A percentile compares a stretch with the other conserved stretches of the same genome.
Conservation (phyloP, 2,888 invertebrate species). For the Diaprepes abbreviatus region DNA sequence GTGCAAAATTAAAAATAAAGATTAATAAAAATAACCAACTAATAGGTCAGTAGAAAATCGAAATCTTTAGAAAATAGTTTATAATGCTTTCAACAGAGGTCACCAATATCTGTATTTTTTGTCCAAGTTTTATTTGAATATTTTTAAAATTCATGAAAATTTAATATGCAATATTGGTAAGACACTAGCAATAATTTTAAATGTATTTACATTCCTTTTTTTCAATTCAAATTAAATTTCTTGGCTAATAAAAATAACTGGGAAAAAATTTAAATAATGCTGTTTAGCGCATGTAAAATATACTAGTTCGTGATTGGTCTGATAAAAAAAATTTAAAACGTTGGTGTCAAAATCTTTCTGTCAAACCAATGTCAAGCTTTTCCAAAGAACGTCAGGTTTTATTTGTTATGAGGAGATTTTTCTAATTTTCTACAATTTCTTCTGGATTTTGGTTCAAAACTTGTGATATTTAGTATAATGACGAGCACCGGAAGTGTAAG, state of each 20-base stretch:
- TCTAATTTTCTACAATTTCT: slow-evolving; percentile 48
- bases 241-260: too few relatives aligned
- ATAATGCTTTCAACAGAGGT: neutral
- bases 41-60: neutral
- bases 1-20: too few relatives aligned
- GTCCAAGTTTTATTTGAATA: too few relatives aligned
- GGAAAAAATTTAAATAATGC: too few relatives aligned
- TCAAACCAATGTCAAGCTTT: slow-evolving; percentile 33
- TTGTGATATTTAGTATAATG: slow-evolving; percentile 45
- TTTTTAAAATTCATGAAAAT: too few relatives aligned
- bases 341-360: slow-evolving; percentile 49
- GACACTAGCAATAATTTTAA: too few relatives aligned
- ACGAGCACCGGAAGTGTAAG: slow-evolving; percentile 56
- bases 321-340: slow-evolving; percentile 57
- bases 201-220: too few relatives aligned
- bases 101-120: too few relatives aligned
- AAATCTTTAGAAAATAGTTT: neutral
- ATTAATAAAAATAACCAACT: too few relatives aligned
- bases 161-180: too few relatives aligned
- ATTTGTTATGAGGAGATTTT: slow-evolving; percentile 56
- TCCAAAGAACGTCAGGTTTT: slow-evolving; percentile 53
- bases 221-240: too few relatives aligned
- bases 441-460: slow-evolving; percentile 37
- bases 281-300: slow-evolving; percentile 2
- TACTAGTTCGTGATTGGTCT: neutral